Percentiles rank a stretch among this genome's conserved stretches.
phyloP scores from a whole-genome alignment of 1,140 invertebrate genomes.

The Penaeus vannamei region DNA sequence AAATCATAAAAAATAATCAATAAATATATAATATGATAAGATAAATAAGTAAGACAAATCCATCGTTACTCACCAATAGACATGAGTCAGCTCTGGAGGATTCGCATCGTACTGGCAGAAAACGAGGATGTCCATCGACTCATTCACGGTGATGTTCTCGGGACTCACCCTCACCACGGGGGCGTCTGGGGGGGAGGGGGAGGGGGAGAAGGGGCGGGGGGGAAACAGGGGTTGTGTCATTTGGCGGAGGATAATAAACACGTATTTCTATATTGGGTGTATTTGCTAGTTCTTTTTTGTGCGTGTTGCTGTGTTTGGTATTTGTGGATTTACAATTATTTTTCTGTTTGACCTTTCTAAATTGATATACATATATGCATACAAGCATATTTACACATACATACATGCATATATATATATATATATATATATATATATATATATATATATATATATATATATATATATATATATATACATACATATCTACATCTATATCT shows the following conservation, averaged over 20 bases:
- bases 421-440: conserved; percentile 35
- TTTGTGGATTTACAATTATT: neutral
- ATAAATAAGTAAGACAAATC: conserved; percentile 5
- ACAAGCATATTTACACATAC: too few relatives aligned
- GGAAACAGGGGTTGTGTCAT: neutral
- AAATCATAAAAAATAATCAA: neutral
- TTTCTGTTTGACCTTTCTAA: too few relatives aligned
- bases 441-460: conserved; percentile 45
- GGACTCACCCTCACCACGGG: conserved; percentile 83
- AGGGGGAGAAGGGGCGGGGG: neutral
- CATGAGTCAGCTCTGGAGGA: conserved; percentile 81
- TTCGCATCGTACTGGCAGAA: conserved; percentile 87
- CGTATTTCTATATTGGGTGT: conserved; percentile 14
- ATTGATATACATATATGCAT: too few relatives aligned
- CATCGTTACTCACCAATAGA: conserved; percentile 77
- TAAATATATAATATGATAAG: neutral
- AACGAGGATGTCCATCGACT: conserved; percentile 81
- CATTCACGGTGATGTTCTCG: conserved; percentile 83
- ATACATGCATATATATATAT: neutral
- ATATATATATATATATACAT: conserved; percentile 3
- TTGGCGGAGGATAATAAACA: neutral
- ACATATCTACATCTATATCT: neutral
- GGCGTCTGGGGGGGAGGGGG: conserved; percentile 78
- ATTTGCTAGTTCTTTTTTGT: neutral
- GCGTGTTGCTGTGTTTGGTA: neutral